Evolutionary conservation across 2,888 invertebrate genomes (phyloP).

Genomic region (Autographa gamma): DNA sequence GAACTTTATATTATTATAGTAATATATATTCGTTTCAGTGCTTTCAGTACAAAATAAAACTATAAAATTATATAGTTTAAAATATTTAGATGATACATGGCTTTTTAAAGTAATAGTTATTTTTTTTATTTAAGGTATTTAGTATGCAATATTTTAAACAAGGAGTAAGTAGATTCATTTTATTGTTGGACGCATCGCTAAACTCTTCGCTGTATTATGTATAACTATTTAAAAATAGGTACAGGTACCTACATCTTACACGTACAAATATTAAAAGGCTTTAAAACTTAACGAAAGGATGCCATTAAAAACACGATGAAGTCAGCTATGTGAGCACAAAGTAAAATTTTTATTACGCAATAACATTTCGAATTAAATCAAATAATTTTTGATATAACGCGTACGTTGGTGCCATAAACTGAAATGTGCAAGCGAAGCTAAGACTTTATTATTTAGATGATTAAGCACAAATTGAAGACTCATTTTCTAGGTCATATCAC

Average conservation of each 20-base stretch:
- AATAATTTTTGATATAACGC: conserved; percentile 60
- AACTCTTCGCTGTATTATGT: no score
- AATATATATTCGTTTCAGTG: no score
- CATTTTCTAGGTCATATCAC: not conserved
- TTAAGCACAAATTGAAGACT: conserved; percentile 1
- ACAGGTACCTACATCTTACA: not conserved
- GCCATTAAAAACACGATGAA: conserved; percentile 28
- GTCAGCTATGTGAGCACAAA: conserved; percentile 51
- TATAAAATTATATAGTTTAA: no score
- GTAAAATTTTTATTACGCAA: conserved; percentile 62
- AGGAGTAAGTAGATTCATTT: no score
- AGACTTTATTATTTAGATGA: conserved; percentile 40
- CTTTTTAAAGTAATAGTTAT: no score
- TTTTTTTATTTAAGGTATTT: no score
- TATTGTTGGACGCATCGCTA: no score
- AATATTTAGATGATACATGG: no score
- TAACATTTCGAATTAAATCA: conserved; percentile 67
- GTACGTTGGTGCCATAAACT: conserved; percentile 41
- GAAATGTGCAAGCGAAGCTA: conserved; percentile 47
- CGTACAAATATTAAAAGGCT: conserved; percentile 26
- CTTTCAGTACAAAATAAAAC: no score
- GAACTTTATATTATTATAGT: not conserved
- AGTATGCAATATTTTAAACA: no score
- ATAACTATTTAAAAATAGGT: not conserved
- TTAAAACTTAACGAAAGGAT: conserved; percentile 28